phyloP scores from a whole-genome alignment of 2,797 vertebrate species.

The Scolopax bukidnonensis region DNA sequence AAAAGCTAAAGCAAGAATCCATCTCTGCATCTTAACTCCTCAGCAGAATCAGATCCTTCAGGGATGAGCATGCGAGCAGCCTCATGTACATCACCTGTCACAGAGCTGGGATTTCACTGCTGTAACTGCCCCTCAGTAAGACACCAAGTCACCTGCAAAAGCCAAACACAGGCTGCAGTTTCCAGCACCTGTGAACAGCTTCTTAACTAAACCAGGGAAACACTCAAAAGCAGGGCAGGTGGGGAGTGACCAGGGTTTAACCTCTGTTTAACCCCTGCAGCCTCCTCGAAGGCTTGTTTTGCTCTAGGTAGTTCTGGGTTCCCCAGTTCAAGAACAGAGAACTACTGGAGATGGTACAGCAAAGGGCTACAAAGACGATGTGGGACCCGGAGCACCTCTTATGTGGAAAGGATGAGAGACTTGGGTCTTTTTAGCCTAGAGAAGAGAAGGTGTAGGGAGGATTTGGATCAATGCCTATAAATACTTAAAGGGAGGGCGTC shows the following conservation, averaged over 20 bases:
- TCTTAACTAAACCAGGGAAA: neutral
- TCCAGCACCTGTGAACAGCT: neutral
- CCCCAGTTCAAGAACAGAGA: too few relatives aligned
- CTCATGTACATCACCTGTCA: neutral
- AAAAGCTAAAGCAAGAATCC: neutral
- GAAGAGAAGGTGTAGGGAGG: too few relatives aligned
- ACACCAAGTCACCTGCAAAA: neutral
- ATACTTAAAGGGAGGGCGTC: too few relatives aligned
- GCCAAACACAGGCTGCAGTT: neutral
- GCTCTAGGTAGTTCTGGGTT: too few relatives aligned
- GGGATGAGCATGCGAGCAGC: neutral
- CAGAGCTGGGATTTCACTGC: neutral
- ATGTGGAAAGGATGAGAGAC: too few relatives aligned
- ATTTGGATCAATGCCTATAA: too few relatives aligned
- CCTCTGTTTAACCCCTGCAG: neutral
- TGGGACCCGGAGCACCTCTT: too few relatives aligned
- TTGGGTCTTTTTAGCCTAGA: too few relatives aligned
- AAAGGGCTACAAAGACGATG: too few relatives aligned
- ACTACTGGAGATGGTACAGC: too few relatives aligned
- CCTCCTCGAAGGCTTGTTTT: too few relatives aligned
- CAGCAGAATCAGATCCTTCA: too few relatives aligned
- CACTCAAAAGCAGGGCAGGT: neutral
- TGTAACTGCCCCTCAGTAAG: neutral
- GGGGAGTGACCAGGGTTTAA: neutral
- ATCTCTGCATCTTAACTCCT: fast-evolving